phyloP scores from a whole-genome alignment of 2,888 invertebrate species.

The Oscheius sp. region DNA sequence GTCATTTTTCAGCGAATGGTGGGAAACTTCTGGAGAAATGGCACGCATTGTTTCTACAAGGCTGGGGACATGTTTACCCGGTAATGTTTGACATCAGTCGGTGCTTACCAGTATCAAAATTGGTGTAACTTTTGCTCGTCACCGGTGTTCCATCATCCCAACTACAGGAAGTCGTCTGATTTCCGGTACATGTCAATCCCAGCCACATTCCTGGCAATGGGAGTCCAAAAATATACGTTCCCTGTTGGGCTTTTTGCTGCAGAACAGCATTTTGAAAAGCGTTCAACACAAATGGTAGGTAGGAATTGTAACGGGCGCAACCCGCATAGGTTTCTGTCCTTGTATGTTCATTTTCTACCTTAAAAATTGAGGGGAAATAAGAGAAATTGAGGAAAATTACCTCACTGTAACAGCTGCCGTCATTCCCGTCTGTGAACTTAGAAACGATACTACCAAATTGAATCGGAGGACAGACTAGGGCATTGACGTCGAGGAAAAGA shows the following conservation, averaged over 20 bases:
- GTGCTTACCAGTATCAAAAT: too few species aligned
- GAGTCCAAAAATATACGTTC: too few species aligned
- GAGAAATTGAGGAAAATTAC: not conserved
- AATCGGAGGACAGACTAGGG: too few species aligned
- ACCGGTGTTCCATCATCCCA: conserved; percentile 13
- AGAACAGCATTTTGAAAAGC: not conserved
- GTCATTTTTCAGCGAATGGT: too few species aligned
- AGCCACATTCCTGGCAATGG: conserved; percentile 1
- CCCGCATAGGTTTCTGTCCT: not conserved
- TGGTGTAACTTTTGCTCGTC: not conserved
- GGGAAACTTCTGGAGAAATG: too few species aligned
- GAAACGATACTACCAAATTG: too few species aligned
- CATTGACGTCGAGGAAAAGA: too few species aligned
- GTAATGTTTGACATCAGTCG: too few species aligned
- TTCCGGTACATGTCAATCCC: conserved; percentile 14
- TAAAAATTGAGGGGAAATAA: not conserved
- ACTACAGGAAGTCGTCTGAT: not conserved
- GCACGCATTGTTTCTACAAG: too few species aligned
- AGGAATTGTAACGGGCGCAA: not conserved
- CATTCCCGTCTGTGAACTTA: not conserved
- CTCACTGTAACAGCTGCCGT: not conserved
- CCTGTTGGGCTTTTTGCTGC: not conserved
- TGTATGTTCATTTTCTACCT: not conserved
- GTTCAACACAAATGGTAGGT: not conserved
- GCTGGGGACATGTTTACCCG: too few species aligned